Conservation (phyloP, 1,140 invertebrate species). For the Drosophila sulfurigaster region DNA sequence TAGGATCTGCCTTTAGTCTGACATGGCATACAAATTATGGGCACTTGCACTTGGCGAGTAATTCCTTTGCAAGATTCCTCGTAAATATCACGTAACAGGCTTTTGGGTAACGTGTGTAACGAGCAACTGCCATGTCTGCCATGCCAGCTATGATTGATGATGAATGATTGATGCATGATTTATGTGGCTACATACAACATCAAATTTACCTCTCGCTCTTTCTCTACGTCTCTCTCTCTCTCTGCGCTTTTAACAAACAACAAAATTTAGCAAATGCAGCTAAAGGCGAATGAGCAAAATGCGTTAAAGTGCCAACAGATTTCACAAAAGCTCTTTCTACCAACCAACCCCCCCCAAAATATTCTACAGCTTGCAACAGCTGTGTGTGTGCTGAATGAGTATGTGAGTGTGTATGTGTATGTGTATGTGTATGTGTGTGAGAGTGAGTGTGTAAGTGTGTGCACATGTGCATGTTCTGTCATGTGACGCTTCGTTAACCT, state of each 20-base stretch:
- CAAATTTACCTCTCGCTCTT: slow-evolving; percentile 7
- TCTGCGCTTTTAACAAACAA: slow-evolving; percentile 33
- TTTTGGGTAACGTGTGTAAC: slow-evolving; percentile 5
- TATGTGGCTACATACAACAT: slow-evolving; percentile 49
- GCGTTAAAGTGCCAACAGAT: slow-evolving; percentile 65
- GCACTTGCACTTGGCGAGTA: slow-evolving; percentile 26
- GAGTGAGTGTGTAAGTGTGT: slow-evolving; percentile 10
- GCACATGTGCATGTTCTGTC: slow-evolving; percentile 40
- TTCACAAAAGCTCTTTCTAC: slow-evolving; percentile 30
- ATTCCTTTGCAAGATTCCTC: slow-evolving; percentile 27
- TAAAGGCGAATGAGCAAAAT: slow-evolving; percentile 42
- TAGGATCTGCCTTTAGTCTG: slow-evolving; percentile 22
- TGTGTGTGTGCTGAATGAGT: slow-evolving; percentile 1
- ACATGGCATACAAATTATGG: slow-evolving; percentile 45
- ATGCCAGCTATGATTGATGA: slow-evolving; percentile 65
- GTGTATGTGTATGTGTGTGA: slow-evolving; percentile 19
- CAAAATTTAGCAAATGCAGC: slow-evolving; percentile 43
- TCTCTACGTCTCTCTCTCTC: slow-evolving; percentile 8
- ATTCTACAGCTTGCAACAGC: slow-evolving; percentile 34
- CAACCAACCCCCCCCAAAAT: slow-evolving; percentile 8
- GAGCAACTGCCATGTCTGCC: slow-evolving; percentile 3
- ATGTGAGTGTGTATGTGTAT: background rate
- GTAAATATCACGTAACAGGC: slow-evolving; percentile 32
- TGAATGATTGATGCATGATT: slow-evolving; percentile 78
- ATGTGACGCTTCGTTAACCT: slow-evolving; percentile 72